These are phyloP conservation scores for Ornithoptera priamus DNA, from an alignment of 2,888 invertebrate genomes.

Conservation along the genomic window DNA sequence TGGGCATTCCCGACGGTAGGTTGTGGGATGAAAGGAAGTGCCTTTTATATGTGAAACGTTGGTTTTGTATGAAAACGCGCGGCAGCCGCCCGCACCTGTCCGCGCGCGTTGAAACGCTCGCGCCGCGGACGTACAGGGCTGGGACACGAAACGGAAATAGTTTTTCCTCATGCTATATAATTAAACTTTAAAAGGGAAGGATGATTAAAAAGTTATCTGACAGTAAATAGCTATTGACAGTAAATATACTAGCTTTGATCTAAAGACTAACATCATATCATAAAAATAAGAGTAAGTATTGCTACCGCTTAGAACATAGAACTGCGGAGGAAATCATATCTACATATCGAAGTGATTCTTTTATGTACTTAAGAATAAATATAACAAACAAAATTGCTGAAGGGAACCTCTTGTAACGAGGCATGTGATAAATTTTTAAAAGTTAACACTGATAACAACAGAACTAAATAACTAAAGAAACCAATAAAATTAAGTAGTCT, in stretches of 20 bases:
- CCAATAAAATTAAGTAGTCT: too few relatives aligned
- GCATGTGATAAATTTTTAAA: too few relatives aligned
- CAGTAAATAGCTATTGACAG: not conserved
- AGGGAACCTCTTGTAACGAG: too few relatives aligned
- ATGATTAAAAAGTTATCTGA: not conserved
- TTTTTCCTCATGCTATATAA: not conserved
- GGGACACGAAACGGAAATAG: conserved; percentile 4
- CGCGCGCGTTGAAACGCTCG: conserved; percentile 56
- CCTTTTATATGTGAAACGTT: conserved; percentile 79
- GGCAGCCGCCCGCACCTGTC: conserved; percentile 79
- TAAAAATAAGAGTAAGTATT: too few relatives aligned
- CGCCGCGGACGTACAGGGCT: conserved; percentile 39
- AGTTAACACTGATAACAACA: too few relatives aligned
- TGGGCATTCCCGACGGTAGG: conserved; percentile 79
- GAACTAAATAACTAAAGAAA: too few relatives aligned
- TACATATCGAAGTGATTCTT: too few relatives aligned
- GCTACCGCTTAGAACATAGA: too few relatives aligned
- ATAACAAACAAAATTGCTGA: too few relatives aligned
- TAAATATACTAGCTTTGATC: too few relatives aligned
- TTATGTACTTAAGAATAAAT: too few relatives aligned
- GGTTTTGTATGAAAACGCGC: conserved; percentile 77
- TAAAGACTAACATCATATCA: not conserved
- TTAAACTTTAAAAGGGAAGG: not conserved
- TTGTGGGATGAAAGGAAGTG: conserved; percentile 79
- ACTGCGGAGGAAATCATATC: too few relatives aligned